phyloP scores from a whole-genome alignment of 1,140 invertebrate species.

The Philopotamus ludificatus region DNA sequence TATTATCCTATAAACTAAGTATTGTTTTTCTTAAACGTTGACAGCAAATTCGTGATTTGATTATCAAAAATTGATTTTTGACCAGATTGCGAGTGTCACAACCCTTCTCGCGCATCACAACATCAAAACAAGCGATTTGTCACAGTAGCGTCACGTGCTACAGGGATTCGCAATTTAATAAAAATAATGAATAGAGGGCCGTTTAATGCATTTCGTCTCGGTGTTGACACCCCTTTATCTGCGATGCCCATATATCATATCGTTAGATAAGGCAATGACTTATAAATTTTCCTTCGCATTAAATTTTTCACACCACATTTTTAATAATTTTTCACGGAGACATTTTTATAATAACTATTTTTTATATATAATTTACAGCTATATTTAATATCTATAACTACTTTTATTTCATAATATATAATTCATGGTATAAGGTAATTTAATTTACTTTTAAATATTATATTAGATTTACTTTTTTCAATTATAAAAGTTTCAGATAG shows the following conservation, averaged over 20 bases:
- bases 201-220: constrained; percentile 15
- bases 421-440: no score
- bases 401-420: no score
- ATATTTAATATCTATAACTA: neutral
- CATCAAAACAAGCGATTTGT: constrained; percentile 20
- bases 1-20: neutral
- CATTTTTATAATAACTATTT: neutral
- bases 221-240: constrained; percentile 10
- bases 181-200: constrained; percentile 23
- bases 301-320: neutral
- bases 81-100: neutral
- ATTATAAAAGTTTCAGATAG: no score
- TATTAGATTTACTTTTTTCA: no score
- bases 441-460: no score
- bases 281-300: neutral
- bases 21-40: neutral
- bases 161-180: neutral
- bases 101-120: constrained; percentile 8
- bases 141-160: constrained; percentile 1
- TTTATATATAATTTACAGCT: neutral
- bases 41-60: neutral
- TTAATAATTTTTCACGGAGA: neutral
- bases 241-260: neutral
- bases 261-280: neutral
- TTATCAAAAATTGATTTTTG: neutral